These are phyloP conservation scores for Leptopilina syphax DNA, from an alignment of 2,888 invertebrate genomes.

Conservation along the genomic window DNA sequence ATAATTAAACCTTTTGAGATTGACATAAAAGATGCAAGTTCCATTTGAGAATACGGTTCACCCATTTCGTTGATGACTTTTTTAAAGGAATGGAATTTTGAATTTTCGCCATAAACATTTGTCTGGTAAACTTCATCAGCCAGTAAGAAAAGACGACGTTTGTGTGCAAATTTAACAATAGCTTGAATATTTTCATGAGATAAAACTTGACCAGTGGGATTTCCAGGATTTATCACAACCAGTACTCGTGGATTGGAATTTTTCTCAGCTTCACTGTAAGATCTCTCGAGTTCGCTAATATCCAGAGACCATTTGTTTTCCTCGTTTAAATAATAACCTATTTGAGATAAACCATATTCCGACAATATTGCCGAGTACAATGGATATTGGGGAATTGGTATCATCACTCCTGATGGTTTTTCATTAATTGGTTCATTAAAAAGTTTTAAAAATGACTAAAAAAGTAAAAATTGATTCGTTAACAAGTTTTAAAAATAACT, in stretches of 20 bases:
- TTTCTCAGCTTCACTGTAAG: slow-evolving; percentile 82
- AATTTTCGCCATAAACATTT: slow-evolving; percentile 93
- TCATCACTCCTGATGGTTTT: slow-evolving; percentile 87
- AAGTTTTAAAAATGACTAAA: slow-evolving; percentile 76
- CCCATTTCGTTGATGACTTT: slow-evolving; percentile 95
- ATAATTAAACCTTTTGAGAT: slow-evolving; percentile 88
- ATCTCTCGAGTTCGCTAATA: slow-evolving; percentile 87
- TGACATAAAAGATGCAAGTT: slow-evolving; percentile 97
- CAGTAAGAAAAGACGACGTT: slow-evolving; percentile 89
- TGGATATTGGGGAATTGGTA: slow-evolving; percentile 99
- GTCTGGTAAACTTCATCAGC: slow-evolving; percentile 99
- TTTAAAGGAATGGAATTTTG: slow-evolving; percentile 96
- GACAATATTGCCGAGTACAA: slow-evolving; percentile 96
- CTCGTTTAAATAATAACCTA: slow-evolving; percentile 96
- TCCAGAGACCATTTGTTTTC: slow-evolving; percentile 91
- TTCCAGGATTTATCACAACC: slow-evolving; percentile 98
- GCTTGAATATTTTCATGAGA: slow-evolving; percentile 92
- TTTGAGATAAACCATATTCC: slow-evolving; percentile 91
- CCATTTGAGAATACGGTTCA: slow-evolving; percentile 88
- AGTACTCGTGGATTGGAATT: slow-evolving; percentile 87
- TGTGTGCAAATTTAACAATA: slow-evolving; percentile 94
- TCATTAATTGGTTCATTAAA: slow-evolving; percentile 70
- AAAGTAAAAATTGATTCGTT: slow-evolving; percentile 49
- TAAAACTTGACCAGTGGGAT: slow-evolving; percentile 98
- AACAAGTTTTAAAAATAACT: neutral